These are phyloP conservation scores for Psix sp. DNA, from an alignment of 1,140 invertebrate genomes.

Conservation along the genomic window DNA sequence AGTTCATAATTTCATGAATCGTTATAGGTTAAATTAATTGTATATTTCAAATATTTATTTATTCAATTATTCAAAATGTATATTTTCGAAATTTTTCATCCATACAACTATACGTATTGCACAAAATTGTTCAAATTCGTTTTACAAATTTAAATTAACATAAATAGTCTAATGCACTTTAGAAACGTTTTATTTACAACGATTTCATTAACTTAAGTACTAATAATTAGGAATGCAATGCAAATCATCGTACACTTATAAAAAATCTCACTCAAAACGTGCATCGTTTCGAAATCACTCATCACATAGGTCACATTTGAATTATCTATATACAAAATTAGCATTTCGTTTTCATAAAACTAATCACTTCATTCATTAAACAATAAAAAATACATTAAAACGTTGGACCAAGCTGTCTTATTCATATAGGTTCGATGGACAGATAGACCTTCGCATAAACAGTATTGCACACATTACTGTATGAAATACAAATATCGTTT, in stretches of 20 bases:
- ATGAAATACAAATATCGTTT: no score
- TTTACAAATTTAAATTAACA: conserved; percentile 13
- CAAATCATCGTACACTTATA: conserved; percentile 32
- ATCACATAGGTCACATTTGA: conserved; percentile 22
- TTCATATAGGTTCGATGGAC: no score
- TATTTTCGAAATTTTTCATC: conserved; percentile 37
- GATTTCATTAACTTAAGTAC: conserved; percentile 37
- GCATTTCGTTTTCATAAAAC: conserved; percentile 13
- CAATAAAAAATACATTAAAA: conserved; percentile 7
- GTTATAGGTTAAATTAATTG: no score
- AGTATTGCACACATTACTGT: no score
- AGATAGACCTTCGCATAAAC: no score
- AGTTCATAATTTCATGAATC: no score
- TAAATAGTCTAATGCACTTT: conserved; percentile 34
- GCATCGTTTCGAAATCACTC: conserved; percentile 26
- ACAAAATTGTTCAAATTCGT: conserved; percentile 6
- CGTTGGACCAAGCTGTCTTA: no score
- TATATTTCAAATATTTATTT: conserved; percentile 25
- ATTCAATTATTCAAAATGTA: conserved; percentile 30
- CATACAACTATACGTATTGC: conserved; percentile 41
- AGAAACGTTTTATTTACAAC: conserved; percentile 46
- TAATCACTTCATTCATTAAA: neutral
- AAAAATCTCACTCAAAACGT: conserved; percentile 43
- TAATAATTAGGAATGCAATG: conserved; percentile 51
- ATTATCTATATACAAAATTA: conserved; percentile 29